phyloP scores from a whole-genome alignment of 2,113 vertebrate species.

The Varanus salvator region DNA sequence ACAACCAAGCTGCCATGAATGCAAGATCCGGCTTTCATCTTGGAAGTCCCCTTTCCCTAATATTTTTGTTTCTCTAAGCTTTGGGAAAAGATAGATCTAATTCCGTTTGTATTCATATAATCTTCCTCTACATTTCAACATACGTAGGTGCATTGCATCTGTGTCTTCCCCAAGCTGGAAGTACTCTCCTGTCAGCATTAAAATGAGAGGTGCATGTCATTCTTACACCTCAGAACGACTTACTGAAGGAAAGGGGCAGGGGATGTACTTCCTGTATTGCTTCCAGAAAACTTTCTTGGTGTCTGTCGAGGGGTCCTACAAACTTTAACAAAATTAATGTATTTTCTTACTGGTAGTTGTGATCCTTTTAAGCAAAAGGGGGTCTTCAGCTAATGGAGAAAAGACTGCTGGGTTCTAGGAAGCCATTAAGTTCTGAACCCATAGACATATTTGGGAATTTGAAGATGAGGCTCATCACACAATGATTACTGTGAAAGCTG shows the following conservation, averaged over 20 bases:
- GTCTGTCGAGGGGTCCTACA: too few species aligned
- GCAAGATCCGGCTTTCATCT: background rate
- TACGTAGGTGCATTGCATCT: background rate
- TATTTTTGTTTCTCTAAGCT: background rate
- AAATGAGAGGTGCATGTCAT: background rate
- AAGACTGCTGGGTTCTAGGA: too few species aligned
- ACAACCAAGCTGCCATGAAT: background rate
- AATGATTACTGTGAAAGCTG: too few species aligned
- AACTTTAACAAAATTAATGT: too few species aligned
- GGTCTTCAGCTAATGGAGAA: too few species aligned
- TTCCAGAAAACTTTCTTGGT: too few species aligned
- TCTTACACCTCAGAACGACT: background rate
- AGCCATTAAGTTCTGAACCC: too few species aligned
- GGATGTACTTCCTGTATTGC: too few species aligned
- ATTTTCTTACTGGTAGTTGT: too few species aligned
- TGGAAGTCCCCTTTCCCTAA: background rate
- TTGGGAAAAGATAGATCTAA: background rate
- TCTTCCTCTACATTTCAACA: background rate
- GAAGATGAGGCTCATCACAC: too few species aligned
- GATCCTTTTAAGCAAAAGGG: too few species aligned
- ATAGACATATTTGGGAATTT: too few species aligned
- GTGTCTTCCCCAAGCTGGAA: background rate
- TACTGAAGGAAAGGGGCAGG: background rate
- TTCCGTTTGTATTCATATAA: background rate
- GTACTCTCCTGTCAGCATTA: background rate